These are phyloP conservation scores for Bucorvus abyssinicus DNA, from an alignment of 2,797 vertebrate genomes.

Conservation along the genomic window DNA sequence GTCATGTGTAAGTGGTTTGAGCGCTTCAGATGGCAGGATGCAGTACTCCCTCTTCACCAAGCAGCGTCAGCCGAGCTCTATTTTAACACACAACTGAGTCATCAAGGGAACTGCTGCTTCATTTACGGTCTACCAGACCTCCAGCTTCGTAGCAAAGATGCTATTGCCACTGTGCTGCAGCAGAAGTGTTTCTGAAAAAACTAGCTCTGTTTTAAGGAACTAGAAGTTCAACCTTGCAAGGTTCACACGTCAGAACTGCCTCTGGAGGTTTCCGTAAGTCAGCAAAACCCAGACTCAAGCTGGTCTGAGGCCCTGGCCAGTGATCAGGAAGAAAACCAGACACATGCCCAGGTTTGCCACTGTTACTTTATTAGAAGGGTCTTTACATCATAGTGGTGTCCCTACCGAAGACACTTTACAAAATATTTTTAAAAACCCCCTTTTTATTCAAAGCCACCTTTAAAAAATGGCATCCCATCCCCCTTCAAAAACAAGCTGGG, in stretches of 20 bases:
- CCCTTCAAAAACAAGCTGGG: slow-evolving; percentile 35
- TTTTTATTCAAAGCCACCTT: slow-evolving; percentile 39
- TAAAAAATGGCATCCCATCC: slow-evolving; percentile 2
- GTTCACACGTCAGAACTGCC: background rate
- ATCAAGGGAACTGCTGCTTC: background rate
- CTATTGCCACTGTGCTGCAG: background rate
- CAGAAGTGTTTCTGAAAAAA: background rate
- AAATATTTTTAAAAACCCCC: background rate
- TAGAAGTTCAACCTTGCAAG: background rate
- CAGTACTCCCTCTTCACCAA: slow-evolving; percentile 12
- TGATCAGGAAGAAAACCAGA: background rate
- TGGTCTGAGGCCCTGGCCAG: background rate
- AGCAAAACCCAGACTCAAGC: background rate
- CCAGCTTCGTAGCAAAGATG: background rate
- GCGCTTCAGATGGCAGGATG: background rate
- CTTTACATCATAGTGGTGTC: slow-evolving; percentile 57
- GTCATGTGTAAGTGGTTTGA: rapidly evolving
- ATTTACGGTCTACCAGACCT: background rate
- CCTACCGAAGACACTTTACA: slow-evolving; percentile 42
- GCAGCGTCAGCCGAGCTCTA: slow-evolving; percentile 40
- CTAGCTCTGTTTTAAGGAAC: background rate
- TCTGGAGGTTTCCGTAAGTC: background rate
- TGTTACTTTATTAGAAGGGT: slow-evolving; percentile 76
- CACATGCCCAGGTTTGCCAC: background rate
- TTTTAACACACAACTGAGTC: rapidly evolving